Evolutionary conservation across 1,140 invertebrate genomes (phyloP).

Genomic region (Anagrus nilaparvatae): DNA sequence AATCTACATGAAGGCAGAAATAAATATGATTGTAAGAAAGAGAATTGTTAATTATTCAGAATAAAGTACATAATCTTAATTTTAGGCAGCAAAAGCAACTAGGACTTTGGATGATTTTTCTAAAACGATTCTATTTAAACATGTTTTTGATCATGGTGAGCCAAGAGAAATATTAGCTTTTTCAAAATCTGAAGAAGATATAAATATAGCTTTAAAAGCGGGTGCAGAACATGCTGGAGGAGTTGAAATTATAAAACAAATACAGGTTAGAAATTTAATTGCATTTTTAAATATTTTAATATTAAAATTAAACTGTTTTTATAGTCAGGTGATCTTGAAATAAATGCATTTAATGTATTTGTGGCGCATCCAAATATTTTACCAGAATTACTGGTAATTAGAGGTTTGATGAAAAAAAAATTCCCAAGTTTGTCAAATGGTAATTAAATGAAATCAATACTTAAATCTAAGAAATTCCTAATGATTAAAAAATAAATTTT

Average conservation of each 20-base stretch:
- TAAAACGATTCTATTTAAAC: conserved; percentile 49
- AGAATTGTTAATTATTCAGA: neutral
- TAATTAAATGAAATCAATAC: conserved; percentile 15
- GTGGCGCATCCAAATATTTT: conserved; percentile 69
- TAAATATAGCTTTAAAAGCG: conserved; percentile 47
- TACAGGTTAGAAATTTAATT: no score
- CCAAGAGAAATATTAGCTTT: conserved; percentile 58
- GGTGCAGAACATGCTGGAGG: conserved; percentile 63
- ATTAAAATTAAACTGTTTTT: conserved; percentile 19
- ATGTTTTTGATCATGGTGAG: conserved; percentile 54
- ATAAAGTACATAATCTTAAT: conserved; percentile 15
- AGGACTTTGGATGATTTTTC: conserved; percentile 53
- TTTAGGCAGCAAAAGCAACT: conserved; percentile 40
- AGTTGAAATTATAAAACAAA: conserved; percentile 58
- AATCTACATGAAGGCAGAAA: conserved; percentile 55
- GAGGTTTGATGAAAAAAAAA: conserved; percentile 63
- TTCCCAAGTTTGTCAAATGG: conserved; percentile 60
- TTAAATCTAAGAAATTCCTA: conserved; percentile 5
- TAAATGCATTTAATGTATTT: conserved; percentile 62
- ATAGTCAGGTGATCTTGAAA: conserved; percentile 53
- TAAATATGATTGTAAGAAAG: conserved; percentile 54
- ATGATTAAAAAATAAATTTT: conserved; percentile 4
- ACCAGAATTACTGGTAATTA: conserved; percentile 58
- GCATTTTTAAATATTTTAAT: neutral
- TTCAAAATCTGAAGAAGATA: conserved; percentile 49